These are phyloP conservation scores for Steinernema scapterisci DNA, from an alignment of 2,888 invertebrate species.

Conservation along the genomic window DNA sequence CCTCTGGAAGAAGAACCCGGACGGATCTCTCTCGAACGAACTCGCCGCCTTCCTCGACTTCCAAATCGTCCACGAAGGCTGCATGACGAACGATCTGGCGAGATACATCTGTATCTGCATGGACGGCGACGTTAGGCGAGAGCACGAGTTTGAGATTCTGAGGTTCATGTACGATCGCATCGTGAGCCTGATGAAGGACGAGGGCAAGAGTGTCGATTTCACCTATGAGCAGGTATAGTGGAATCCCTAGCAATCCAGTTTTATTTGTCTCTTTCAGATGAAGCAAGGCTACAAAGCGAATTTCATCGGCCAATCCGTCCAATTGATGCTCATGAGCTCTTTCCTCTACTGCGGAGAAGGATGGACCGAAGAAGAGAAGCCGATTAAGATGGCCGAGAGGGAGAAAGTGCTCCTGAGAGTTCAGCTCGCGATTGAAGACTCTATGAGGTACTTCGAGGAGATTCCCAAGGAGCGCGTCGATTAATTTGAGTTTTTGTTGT, in stretches of 20 bases:
- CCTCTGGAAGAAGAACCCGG: constrained; percentile 18
- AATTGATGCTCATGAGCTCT: neutral
- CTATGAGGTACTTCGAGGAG: neutral
- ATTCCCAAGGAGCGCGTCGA: neutral
- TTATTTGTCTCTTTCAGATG: neutral
- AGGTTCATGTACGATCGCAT: neutral
- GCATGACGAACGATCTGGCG: neutral
- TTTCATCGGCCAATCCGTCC: neutral
- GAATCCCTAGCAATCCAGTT: neutral
- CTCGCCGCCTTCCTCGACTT: constrained; percentile 20
- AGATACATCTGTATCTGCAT: neutral
- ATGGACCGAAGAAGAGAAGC: neutral
- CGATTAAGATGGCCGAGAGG: neutral
- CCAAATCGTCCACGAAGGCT: constrained; percentile 33
- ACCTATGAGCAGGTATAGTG: constrained; percentile 12
- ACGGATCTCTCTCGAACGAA: constrained; percentile 29
- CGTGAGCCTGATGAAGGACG: neutral
- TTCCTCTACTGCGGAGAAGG: neutral
- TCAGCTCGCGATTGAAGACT: neutral
- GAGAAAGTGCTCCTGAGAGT: constrained; percentile 4
- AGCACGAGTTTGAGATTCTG: constrained; percentile 10
- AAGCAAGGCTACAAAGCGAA: neutral
- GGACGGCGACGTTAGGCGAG: constrained; percentile 9
- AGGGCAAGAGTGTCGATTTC: neutral
- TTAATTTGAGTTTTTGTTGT: neutral